Base-by-base conservation (phyloP, 2,797 vertebrate genomes). In the Odontamblyopus rebecca region DNA sequence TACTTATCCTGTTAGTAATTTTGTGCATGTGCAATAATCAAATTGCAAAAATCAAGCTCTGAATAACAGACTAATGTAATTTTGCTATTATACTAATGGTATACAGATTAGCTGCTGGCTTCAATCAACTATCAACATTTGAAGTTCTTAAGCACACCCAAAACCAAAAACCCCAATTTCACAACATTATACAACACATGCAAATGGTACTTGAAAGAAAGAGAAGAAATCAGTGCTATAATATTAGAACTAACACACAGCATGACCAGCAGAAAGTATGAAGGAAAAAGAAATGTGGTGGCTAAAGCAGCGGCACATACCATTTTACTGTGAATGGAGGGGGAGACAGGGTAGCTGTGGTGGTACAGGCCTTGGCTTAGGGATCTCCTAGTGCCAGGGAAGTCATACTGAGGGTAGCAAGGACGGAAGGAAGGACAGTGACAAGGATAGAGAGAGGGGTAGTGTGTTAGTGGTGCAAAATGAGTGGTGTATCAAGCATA, bases 271-370 rank as follows among this genome's bases (percentile, higher is more conserved):
- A 67, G 26, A 51, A 18, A 67, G 65, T 9, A 23, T 38, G 19
- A 32, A 44, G 65, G 30, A 29, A n/a, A 53, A n/a, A 30, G 65
- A n/a, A 53, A 35, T 50, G 44, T 8, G 11, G 51, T 23, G 29
- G 62, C 70, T 48, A 76, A 44, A 66, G 60, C 71, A 57, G 30
- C 0, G 0, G 12, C 51, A 94, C 95, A 0, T 96, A 99, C 97
- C 97, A 97, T 97, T 91, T 96, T 98, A 91, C 93, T 95, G 19
- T 96, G 96, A 80, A 96, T 92, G 38, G 94, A 96, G 74, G 96
- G 97, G 69, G 97, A 98, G 15, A 92, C 94, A 1, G 96, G 95
- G 92, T 96, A 98, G 93, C 94, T 96, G 94, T 94, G 95, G 0
- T 95, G 94, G 80, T 95, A 96, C 87, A 97, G 75, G 85, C 95